These are phyloP conservation scores for Notodonta dromedarius DNA, from an alignment of 2,888 invertebrate species.

Conservation along the genomic window DNA sequence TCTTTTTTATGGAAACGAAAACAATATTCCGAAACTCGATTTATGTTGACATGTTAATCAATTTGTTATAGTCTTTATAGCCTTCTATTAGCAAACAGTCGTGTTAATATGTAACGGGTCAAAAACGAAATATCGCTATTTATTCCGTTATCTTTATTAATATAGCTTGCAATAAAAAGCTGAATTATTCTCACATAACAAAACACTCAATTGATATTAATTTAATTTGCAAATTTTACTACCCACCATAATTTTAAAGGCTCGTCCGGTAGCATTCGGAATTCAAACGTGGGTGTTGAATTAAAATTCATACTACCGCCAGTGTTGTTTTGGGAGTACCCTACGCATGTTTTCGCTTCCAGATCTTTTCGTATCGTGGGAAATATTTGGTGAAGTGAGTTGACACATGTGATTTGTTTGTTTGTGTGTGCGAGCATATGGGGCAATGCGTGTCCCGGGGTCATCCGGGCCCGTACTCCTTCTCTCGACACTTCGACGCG, in stretches of 20 bases:
- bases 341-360: conserved; percentile 21
- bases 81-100: background rate
- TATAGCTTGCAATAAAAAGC: background rate
- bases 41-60: no score
- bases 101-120: background rate
- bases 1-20: background rate
- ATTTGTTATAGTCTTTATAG: background rate
- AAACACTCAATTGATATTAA: background rate
- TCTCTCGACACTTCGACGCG: conserved; percentile 76
- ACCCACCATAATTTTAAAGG: background rate
- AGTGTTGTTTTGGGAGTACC: conserved; percentile 12
- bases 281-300: conserved; percentile 29
- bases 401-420: conserved; percentile 43
- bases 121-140: background rate
- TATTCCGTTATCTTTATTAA: background rate
- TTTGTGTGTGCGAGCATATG: conserved; percentile 79
- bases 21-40: background rate
- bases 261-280: conserved; percentile 3
- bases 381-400: conserved; percentile 33
- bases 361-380: conserved; percentile 27
- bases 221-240: background rate
- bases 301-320: conserved; percentile 35
- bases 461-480: conserved; percentile 77
- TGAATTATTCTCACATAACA: background rate
- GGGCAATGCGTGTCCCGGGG: conserved; percentile 91